These are phyloP conservation scores for Myanophis thanlyinensis DNA, from an alignment of 2,113 vertebrate genomes.

Conservation along the genomic window DNA sequence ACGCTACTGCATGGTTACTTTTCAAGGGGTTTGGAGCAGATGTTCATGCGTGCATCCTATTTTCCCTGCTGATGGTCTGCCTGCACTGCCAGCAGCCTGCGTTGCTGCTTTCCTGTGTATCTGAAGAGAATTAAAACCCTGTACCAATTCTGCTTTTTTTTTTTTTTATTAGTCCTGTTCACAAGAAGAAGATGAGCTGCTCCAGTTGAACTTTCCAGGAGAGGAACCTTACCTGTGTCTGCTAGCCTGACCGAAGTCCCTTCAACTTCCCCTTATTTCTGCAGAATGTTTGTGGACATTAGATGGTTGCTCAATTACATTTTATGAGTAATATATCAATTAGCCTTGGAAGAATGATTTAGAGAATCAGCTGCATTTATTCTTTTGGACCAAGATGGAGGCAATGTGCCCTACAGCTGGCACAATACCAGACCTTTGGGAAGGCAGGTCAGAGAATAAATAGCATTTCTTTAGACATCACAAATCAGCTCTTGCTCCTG, in stretches of 20 bases:
- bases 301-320: neutral
- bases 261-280: neutral
- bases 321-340: neutral
- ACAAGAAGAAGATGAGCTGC: neutral
- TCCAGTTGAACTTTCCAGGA: neutral
- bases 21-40: constrained; percentile 7
- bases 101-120: neutral
- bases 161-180: neutral
- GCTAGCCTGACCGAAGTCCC: neutral
- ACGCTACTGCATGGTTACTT: constrained; percentile 10
- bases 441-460: neutral
- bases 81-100: neutral
- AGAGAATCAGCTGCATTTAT: neutral
- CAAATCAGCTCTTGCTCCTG: neutral
- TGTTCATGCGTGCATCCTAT: neutral
- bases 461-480: neutral
- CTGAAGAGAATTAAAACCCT: neutral
- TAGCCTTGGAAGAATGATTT: neutral
- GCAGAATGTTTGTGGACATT: neutral
- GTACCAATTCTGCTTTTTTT: neutral
- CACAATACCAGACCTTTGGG: neutral
- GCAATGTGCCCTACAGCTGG: neutral
- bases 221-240: neutral
- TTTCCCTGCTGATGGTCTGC: neutral
- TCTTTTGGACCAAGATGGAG: neutral